Evolutionary conservation across 2,797 vertebrate genomes (phyloP), one percentile per base, ranked within the genome.

Genomic region (Myotis daubentonii): DNA sequence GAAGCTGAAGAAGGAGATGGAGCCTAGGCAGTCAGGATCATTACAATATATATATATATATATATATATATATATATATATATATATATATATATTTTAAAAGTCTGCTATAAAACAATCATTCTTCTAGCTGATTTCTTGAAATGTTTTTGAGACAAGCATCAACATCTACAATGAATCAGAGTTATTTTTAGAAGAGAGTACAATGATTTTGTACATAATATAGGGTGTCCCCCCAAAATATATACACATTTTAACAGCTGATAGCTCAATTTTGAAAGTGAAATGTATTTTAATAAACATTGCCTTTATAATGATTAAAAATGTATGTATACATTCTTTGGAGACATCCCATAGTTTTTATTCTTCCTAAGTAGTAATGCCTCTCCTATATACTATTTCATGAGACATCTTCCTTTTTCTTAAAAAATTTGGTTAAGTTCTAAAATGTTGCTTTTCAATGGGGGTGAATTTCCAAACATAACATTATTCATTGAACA

Each of bases 1-100:
- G 75, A 99, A 98, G 97, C 96, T 98, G 97, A 99, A 99, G 60
- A 98, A 92, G 1, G 98, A 99, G 94, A 98, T 89, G 10, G 98
- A 97, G 65, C 95, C 98, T 2, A 97, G 98, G 70, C 98, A 98
- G 49, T 98, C 97, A 0, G 98, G 97, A 44, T 98, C 96, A 53
- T 98, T 99, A 81, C 98, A 94, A 25, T 57, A 55, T 57, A 22
- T 55, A 47, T 47, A 51, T 51, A 51, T 17, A 49, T 49, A 51
- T 51, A 96, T 99, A 25, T 57, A 55, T 57, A 22, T 55, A 47
- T 47, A 51, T 51, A 51, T 17, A 49, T 49, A 51, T n/a, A n/a
- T n/a, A n/a, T n/a, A n/a, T n/a, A n/a, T n/a, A 49, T 49, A 51
- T 51, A 96, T 99, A 98, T 97, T 28, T 5, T 99, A 97, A 99